phyloP scores from a whole-genome alignment of 2,113 vertebrate species.

The Austrofundulus limnaeus region DNA sequence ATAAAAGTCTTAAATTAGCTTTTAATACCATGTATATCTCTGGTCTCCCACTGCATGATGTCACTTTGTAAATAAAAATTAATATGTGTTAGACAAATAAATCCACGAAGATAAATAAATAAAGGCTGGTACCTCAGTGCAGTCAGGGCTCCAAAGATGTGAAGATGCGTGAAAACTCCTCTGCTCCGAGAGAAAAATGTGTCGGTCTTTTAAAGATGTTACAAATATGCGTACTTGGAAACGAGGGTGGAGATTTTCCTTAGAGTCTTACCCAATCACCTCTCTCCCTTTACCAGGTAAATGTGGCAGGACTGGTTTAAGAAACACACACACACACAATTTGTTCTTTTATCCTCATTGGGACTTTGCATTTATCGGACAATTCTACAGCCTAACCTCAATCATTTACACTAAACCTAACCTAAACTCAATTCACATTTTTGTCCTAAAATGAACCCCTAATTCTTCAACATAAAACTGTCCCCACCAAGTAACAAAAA shows the following conservation, averaged over 20 bases:
- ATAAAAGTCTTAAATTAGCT: too few species aligned
- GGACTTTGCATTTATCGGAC: too few species aligned
- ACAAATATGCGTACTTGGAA: not conserved
- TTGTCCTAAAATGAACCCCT: too few species aligned
- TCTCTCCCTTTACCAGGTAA: conserved; percentile 15
- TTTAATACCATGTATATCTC: too few species aligned
- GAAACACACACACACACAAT: not conserved
- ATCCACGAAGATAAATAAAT: not conserved
- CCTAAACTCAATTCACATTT: too few species aligned
- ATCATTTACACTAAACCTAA: too few species aligned
- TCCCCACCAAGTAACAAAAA: too few species aligned
- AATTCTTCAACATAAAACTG: too few species aligned
- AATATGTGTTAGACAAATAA: not conserved
- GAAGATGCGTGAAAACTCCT: not conserved
- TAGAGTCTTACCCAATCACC: conserved; percentile 22
- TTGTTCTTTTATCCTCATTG: too few species aligned
- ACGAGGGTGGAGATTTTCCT: conserved; percentile 6
- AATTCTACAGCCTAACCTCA: too few species aligned
- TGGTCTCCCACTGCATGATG: too few species aligned
- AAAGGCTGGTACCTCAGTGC: conserved; percentile 28
- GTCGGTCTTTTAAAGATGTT: not conserved
- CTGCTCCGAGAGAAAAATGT: not conserved
- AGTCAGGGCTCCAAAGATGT: conserved; percentile 2
- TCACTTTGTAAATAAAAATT: not conserved
- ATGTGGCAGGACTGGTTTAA: conserved; percentile 63